Evolutionary conservation across 2,113 vertebrate species (phyloP).

Genomic region (Muntiacus muntjak): DNA sequence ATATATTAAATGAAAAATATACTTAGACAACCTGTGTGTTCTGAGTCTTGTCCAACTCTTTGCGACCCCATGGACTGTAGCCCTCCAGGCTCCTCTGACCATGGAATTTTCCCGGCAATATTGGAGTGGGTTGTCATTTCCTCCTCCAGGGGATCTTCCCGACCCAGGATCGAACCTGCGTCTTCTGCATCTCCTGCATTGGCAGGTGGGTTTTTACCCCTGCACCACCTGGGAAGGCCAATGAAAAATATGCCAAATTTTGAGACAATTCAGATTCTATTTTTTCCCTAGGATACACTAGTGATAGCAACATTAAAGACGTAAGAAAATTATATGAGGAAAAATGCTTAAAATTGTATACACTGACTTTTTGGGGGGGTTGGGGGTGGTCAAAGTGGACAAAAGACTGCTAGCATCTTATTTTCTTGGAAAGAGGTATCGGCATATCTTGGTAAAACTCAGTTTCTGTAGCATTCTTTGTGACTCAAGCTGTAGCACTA

Average conservation of each 20-base stretch:
- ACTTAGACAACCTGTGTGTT: too few relatives aligned
- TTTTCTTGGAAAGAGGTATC: not conserved
- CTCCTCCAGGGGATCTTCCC: too few relatives aligned
- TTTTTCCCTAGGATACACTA: not conserved
- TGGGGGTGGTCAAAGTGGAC: not conserved
- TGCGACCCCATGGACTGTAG: too few relatives aligned
- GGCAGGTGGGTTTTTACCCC: too few relatives aligned
- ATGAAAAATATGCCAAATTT: not conserved
- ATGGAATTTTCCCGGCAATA: too few relatives aligned
- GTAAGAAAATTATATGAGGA: not conserved
- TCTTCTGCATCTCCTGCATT: too few relatives aligned
- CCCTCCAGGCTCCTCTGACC: too few relatives aligned
- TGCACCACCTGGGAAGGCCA: not conserved
- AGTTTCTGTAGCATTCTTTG: not conserved
- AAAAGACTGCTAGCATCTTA: not conserved
- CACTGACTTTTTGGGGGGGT: not conserved
- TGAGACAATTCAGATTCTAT: not conserved
- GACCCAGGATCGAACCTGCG: too few relatives aligned
- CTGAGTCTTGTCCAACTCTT: too few relatives aligned
- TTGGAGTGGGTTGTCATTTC: too few relatives aligned
- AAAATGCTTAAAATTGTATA: slow-evolving; percentile 13
- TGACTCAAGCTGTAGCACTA: not conserved
- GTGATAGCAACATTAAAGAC: not conserved
- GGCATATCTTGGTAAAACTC: not conserved
- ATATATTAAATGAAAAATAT: not conserved